Base-by-base conservation (phyloP, 2,888 invertebrate genomes). In the Coelinius sp. region DNA sequence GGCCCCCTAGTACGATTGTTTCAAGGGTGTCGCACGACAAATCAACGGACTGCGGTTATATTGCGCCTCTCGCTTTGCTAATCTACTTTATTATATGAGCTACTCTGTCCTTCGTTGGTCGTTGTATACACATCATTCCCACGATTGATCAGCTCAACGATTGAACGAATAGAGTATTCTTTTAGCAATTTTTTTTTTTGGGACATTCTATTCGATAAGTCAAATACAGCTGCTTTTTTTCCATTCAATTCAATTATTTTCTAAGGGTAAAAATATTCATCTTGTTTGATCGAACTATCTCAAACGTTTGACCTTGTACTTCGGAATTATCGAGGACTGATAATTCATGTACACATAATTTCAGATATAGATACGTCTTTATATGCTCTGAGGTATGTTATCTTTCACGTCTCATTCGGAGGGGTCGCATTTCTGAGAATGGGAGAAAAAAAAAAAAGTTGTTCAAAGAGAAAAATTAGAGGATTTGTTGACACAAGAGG, bases 11-110 rank as follows among this genome's bases (percentile, higher is more conserved):
- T 78, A 78, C 77, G 84, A 84, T 84, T 85, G 85, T 85, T 85
- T 85, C 86, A 84, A 86, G 84, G 84, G 82, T 85, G 85, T 85
- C 85, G 78, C 82, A 72, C 71, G 62, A 80, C 84, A 80, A 79
- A 80, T 82, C 77, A 68, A 74, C 77, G 77, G 22, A 56, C 52
- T 78, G 79, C 76, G 74, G 77, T 76, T 74, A 76, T 77, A 74
- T 73, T 72, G 59, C 62, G 31, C 22, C 65, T 65, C 44, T 68
- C 59, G 68, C 41, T 78, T 78, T 74, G 77, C 79, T 73, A 75
- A 77, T 79, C 82, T 83, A 82, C 80, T 80, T 83, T 77, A 81
- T 84, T 83, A 83, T 78, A 80, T 81, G 76, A n/a, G n/a, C 52
- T 52, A 22, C 38, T 24, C 46, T 46, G 69, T 59, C 56, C 56